Evolutionary conservation across 2,113 vertebrate genomes (phyloP), one percentile per base, ranked within the genome.

Genomic region (Cygnus buccinator): DNA sequence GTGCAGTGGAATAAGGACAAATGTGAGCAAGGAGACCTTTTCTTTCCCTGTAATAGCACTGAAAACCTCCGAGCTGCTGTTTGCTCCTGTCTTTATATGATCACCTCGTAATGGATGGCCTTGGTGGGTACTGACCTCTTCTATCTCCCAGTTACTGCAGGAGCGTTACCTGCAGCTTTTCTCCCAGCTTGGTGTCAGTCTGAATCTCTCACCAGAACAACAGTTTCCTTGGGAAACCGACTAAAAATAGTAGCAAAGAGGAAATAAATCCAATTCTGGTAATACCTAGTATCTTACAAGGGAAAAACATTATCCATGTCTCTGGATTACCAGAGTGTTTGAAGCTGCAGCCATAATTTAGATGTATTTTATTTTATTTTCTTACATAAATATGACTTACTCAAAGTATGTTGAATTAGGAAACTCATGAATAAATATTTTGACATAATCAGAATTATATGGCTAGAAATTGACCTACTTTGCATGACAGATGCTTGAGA

Each of bases 391-490:
- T 97, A 91, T 16, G 66, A 95, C 78, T 97, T 95, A 93, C 82
- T 97, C 97, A 88, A 97, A 97, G 93, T 97, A 82, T 82, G 75
- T 91, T 97, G 96, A 97, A 96, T 97, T 97, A 94, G 66, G 94
- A 97, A 96, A 96, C 93, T 95, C 96, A 96, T 95, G 93, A 98
- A 97, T 97, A 98, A 98, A 97, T 98, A 96, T 97, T 96, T 98
- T 97, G 96, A 97, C 96, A 96, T 96, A 97, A 97, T 97, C 97
- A 97, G 95, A 98, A 97, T 97, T 96, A 94, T 96, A 96, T 95
- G 96, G 95, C 90, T 97, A 82, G 95, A 96, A 98, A 97, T 73
- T 98, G 97, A 98, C 98, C 98, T 98, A 97, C 96, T 98, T 98
- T 97, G 85, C 93, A 96, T 95, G 94, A 96, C 97, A 94, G 85